A percentile compares a stretch with the other conserved stretches of the same genome.
Evolutionary conservation across 2,888 invertebrate species (phyloP).

Genomic region (Lasioglossum leucozonium): DNA sequence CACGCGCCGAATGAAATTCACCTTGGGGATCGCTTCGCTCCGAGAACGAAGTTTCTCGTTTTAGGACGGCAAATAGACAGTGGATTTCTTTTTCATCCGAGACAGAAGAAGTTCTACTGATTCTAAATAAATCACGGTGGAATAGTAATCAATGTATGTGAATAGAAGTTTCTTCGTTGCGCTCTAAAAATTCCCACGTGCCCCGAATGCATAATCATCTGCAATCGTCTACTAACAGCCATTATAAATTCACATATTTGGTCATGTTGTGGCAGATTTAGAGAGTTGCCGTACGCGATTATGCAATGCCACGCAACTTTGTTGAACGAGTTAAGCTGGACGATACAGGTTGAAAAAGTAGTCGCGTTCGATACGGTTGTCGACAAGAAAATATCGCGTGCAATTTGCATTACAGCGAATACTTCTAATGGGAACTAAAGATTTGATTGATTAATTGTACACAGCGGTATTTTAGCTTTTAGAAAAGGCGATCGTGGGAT

Average conservation of each 20-base stretch:
- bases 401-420: background rate
- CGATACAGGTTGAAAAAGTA: background rate
- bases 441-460: too few relatives aligned
- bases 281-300: background rate
- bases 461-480: too few relatives aligned
- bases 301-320: background rate
- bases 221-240: background rate
- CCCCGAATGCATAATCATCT: background rate
- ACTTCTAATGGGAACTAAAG: background rate
- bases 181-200: background rate
- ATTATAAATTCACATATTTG: background rate
- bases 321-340: background rate
- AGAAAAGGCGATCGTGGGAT: conserved; percentile 48
- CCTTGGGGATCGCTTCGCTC: background rate
- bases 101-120: too few relatives aligned
- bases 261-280: conserved; percentile 1
- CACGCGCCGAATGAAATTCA: conserved; percentile 11
- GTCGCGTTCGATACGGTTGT: background rate
- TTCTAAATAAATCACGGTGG: background rate
- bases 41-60: background rate
- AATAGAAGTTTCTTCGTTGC: background rate
- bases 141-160: background rate
- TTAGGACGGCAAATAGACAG: too few relatives aligned
- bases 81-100: too few relatives aligned
- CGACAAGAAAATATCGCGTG: background rate